Evolutionary conservation across 2,888 invertebrate genomes (phyloP), one percentile per base, ranked within the genome.

Genomic region (Dexiosoma caninum): DNA sequence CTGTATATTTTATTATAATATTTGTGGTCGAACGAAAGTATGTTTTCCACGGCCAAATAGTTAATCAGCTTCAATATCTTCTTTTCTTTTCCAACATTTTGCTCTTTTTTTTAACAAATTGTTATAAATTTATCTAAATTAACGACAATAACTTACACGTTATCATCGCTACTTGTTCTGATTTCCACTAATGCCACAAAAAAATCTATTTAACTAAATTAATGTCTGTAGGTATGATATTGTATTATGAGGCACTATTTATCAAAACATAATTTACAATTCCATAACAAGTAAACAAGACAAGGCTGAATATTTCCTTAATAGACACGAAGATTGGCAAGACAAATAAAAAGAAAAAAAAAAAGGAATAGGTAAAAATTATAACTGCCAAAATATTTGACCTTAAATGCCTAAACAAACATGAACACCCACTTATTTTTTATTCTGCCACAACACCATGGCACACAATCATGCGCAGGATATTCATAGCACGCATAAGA

Each of bases 211-310:
- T 16, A 30, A 16, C 14, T 30, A n/a, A 19, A 5, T n/a, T n/a
- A n/a, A n/a, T n/a, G n/a, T n/a, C n/a, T n/a, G n/a, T n/a, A n/a
- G n/a, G 19, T 19, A 14, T n/a, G 46, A 9, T 8, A 27, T 27
- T n/a, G n/a, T 27, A 14, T 32, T 30, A 49, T 55, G 6, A 46
- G 12, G 14, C 30, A 37, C 53, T 12, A 60, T 76, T 69, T 49
- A 80, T 76, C 66, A 74, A 76, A 76, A 66, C 66, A 40, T 55
- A 16, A 80, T 55, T 67, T 46, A 60, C 32, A 71, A 62, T 21
- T 53, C 16, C 6, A 21, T 51, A 14, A n/a, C 49, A 1, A 14
- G 10, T 21, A 32, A 14, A 10, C n/a, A 27, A 60, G 2, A 23
- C 8, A 27, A 37, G 21, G 9, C 16, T 42, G 42, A 57, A 40